phyloP scores from a whole-genome alignment of 2,888 invertebrate genomes.

The Scrobipalpa costella region DNA sequence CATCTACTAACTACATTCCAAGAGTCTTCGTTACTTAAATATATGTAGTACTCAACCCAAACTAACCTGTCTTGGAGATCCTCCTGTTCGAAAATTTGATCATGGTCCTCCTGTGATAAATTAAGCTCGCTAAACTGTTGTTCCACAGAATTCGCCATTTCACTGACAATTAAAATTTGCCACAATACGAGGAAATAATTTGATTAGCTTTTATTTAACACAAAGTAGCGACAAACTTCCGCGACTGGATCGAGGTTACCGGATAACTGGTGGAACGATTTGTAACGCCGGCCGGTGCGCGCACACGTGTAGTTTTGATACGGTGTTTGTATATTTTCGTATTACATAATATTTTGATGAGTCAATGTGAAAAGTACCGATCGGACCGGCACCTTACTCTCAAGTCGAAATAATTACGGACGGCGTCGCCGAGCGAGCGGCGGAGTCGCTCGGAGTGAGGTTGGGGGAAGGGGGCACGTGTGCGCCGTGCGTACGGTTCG shows the following conservation, averaged over 20 bases:
- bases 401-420: constrained; percentile 35
- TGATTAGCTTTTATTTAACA: not conserved
- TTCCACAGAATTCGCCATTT: constrained; percentile 79
- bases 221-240: not conserved
- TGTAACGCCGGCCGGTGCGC: constrained; percentile 45
- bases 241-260: not conserved
- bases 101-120: constrained; percentile 86
- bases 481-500: constrained; percentile 63
- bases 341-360: constrained; percentile 61
- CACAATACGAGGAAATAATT: constrained; percentile 32
- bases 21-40: too few relatives aligned
- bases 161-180: constrained; percentile 34
- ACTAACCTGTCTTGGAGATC: constrained; percentile 82
- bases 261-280: not conserved
- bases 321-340: constrained; percentile 58
- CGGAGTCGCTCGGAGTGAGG: constrained; percentile 48
- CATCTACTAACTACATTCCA: too few relatives aligned
- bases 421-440: constrained; percentile 41
- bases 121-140: constrained; percentile 86
- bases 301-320: constrained; percentile 66
- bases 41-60: constrained; percentile 34
- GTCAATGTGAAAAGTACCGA: constrained; percentile 16
- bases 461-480: constrained; percentile 65
- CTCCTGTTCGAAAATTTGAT: constrained; percentile 87
- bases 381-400: constrained; percentile 37